A percentile compares a stretch with the other conserved stretches of the same genome.
Evolutionary conservation across 2,113 vertebrate species (phyloP).

Genomic region (Takifugu flavidus): DNA sequence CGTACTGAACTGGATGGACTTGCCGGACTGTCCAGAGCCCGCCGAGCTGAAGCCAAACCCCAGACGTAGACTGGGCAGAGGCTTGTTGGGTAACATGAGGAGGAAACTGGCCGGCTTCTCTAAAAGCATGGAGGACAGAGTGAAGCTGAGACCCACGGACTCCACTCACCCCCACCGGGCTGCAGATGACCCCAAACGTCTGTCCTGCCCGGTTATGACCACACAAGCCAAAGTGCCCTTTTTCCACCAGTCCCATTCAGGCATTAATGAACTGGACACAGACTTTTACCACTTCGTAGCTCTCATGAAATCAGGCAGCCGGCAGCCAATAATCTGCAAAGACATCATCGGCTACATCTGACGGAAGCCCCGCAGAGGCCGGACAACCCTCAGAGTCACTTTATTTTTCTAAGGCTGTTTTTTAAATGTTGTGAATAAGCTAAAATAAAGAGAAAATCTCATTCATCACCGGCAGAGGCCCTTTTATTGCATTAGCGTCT

Average conservation of each 20-base stretch:
- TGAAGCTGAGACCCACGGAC: conserved; percentile 62
- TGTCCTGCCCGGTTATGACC: conserved; percentile 85
- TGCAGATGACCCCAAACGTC: conserved; percentile 76
- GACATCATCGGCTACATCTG: conserved; percentile 90
- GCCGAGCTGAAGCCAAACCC: conserved; percentile 49
- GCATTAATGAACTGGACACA: conserved; percentile 80
- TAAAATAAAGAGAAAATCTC: conserved; percentile 54
- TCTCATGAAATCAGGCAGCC: conserved; percentile 89
- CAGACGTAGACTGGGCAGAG: conserved; percentile 75
- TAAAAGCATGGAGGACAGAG: conserved; percentile 68
- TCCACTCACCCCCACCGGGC: conserved; percentile 51
- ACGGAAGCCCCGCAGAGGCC: conserved; percentile 31
- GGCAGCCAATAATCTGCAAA: conserved; percentile 93
- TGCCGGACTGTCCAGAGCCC: conserved; percentile 83
- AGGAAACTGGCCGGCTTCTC: conserved; percentile 84
- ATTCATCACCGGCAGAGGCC: conserved; percentile 11
- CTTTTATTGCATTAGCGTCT: conserved; percentile 4
- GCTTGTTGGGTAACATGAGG: conserved; percentile 88
- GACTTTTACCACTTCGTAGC: conserved; percentile 85
- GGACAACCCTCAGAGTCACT: conserved; percentile 52
- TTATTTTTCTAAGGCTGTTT: conserved; percentile 53
- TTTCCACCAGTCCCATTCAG: conserved; percentile 85
- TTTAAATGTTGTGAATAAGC: conserved; percentile 27
- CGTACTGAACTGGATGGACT: conserved; percentile 95
- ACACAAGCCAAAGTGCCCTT: conserved; percentile 81